phyloP scores from a whole-genome alignment of 1,140 invertebrate species.

The Drosophila asahinai region DNA sequence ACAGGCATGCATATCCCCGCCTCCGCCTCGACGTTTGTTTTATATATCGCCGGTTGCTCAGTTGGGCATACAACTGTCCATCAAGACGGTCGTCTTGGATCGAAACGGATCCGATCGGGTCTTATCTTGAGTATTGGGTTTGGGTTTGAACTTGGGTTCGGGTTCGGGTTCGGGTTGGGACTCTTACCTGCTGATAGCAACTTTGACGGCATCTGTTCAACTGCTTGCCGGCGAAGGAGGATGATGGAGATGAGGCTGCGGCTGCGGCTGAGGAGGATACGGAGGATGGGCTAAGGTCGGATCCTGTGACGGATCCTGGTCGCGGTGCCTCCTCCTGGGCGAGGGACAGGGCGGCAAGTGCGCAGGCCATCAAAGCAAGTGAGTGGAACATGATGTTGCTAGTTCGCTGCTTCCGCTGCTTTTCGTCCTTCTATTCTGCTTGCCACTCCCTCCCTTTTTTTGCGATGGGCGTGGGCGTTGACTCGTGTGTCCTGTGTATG shows the following conservation, averaged over 20 bases:
- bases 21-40: constrained; percentile 1
- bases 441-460: constrained; percentile 45
- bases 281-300: constrained; percentile 11
- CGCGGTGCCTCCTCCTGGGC: constrained; percentile 37
- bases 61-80: constrained; percentile 69
- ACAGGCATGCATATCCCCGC: neutral
- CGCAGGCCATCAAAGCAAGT: constrained; percentile 63
- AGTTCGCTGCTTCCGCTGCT: constrained; percentile 8
- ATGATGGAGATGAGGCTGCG: constrained; percentile 8
- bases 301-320: constrained; percentile 21
- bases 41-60: constrained; percentile 35
- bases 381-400: constrained; percentile 61
- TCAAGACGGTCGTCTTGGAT: constrained; percentile 48
- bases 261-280: neutral
- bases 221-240: constrained; percentile 51
- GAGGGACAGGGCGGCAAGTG: constrained; percentile 53
- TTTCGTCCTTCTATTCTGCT: constrained; percentile 7
- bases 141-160: constrained; percentile 5
- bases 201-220: constrained; percentile 77
- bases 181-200: constrained; percentile 78
- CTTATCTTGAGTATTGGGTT: constrained; percentile 36
- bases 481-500: constrained; percentile 31
- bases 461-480: constrained; percentile 59
- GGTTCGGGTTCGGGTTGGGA: neutral
- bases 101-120: constrained; percentile 34